Evolutionary conservation across 2,888 invertebrate species (phyloP).

Genomic region (Ceraclea dissimilis): DNA sequence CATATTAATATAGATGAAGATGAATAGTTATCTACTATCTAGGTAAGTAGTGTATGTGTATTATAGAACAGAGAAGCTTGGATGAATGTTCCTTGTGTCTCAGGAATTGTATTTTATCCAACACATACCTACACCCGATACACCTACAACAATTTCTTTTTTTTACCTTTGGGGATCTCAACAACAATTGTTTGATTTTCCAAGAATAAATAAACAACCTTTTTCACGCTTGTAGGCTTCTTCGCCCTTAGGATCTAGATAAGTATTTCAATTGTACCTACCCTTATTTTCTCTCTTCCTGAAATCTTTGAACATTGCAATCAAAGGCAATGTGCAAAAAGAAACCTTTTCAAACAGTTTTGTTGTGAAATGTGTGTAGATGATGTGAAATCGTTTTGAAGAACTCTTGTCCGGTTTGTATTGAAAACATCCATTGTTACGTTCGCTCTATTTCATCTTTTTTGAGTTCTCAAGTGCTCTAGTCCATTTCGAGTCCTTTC

Average conservation of each 20-base stretch:
- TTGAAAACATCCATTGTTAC: background rate
- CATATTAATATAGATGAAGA: too few relatives aligned
- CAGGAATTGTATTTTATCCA: too few relatives aligned
- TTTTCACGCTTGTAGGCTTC: conserved; percentile 2
- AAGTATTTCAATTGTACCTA: background rate
- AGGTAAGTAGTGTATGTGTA: too few relatives aligned
- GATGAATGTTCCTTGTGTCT: too few relatives aligned
- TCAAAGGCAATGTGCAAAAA: conserved; percentile 1
- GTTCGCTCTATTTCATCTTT: background rate
- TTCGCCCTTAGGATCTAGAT: background rate
- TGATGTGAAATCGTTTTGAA: conserved; percentile 1
- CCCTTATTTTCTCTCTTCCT: background rate
- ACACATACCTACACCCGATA: too few relatives aligned
- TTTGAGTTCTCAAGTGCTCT: background rate
- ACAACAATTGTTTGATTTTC: background rate
- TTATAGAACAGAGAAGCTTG: too few relatives aligned
- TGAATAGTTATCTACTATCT: too few relatives aligned
- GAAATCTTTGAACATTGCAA: conserved; percentile 1
- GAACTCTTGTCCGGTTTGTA: conserved; percentile 1
- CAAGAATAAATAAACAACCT: conserved; percentile 1
- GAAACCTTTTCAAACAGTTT: background rate
- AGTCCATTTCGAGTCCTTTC: background rate
- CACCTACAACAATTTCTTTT: background rate
- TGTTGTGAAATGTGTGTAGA: background rate
- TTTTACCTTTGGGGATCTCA: background rate